Base-by-base conservation (phyloP, 2,113 vertebrate genomes). In the Anser brachyrhynchus region DNA sequence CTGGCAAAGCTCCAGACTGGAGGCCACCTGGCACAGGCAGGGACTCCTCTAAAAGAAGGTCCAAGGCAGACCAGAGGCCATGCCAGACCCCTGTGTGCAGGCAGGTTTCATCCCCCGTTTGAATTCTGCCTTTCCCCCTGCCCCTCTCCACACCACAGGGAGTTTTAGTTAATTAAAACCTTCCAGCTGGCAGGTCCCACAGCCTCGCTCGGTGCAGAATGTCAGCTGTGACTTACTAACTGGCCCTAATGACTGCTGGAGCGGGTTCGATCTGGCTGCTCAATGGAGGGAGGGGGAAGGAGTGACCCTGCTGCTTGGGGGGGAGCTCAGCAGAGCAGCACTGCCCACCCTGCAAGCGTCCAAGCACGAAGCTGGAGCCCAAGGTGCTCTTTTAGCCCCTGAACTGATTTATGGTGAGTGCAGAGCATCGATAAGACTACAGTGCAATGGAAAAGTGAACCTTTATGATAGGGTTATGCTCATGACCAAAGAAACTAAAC, bases 141-240 rank as follows among this genome's bases (percentile, higher is more conserved):
- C 10, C 71, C 87, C 72, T 85, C 78, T 26, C 39, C 13, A 0
- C 86, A 57, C 95, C 80, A 62, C 51, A 0, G 91, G 92, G 57
- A 91, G 57, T 14, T 79, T 78, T 12, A 67, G 72, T 73, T 96
- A 96, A 97, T 97, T 96, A 96, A 91, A 93, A 73, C 44, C 91
- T 89, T 93, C 94, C 95, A 81, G 39, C 93, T 84, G 93, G 82
- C 89, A 91, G 75, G 69, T 77, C 88, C 51, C 51, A 76, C 80
- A 89, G 81, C 92, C 65, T 75, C 33, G 11, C 73, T 72, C 55
- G 11, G 69, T 78, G 54, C 78, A 94, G 96, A 96, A 97, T 95
- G 92, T 96, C 96, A 97, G 66, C 17, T 22, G 73, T 1, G 5
- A 78, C 22, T 92, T 81, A n/a, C 70, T 88, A 67, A 90, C 81